Base-by-base conservation (phyloP, 2,888 invertebrate genomes). In the Parasteatoda lunata region DNA sequence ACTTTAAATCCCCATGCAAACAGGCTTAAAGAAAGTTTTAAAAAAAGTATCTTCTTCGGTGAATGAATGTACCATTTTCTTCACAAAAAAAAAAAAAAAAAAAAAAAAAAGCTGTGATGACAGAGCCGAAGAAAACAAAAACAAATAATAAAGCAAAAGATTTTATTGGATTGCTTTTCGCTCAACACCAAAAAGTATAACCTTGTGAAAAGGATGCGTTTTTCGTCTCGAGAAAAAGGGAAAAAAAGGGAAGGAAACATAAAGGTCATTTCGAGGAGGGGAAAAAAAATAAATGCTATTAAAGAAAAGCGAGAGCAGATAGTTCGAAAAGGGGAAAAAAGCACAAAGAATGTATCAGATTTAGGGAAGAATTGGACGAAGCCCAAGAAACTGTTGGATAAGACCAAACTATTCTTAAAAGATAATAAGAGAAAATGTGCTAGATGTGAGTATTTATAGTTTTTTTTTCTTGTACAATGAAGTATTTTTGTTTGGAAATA, bases 151-250 rank as follows among this genome's bases (percentile, higher is more conserved):
- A 80, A 66, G 30, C 64, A 54, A 30, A 30, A 66, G 54, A 66
- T 84, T 84, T 84, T 77, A 84, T 84, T 84, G 77, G 77, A 84
- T 84, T 84, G 71, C 83, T 30, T 45, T 30, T 59, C 47, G 52
- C 54, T 84, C 83, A 77, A 72, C 83, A 48, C 72, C 13, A n/a
- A 45, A 47, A 69, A 84, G 45, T 72, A 77, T 77, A 72, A 77
- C 68, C 51, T 77, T n/a, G 54, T 77, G 83, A 84, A 77, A 84
- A 71, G 66, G 65, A 77, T 77, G 72, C 77, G 30, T 84, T 84
- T 84, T 66, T 15, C 65, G 54, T 47, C 59, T 64, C 48, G 49
- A 45, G 30, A 47, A 45, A 52, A 11, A 77, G 65, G 54, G 51
- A 6, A 54, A 30, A 13, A 64, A n/a, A n/a, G 54, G 9, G 64